Base-by-base conservation (phyloP, 2,888 invertebrate species). In the Metalampra italica region DNA sequence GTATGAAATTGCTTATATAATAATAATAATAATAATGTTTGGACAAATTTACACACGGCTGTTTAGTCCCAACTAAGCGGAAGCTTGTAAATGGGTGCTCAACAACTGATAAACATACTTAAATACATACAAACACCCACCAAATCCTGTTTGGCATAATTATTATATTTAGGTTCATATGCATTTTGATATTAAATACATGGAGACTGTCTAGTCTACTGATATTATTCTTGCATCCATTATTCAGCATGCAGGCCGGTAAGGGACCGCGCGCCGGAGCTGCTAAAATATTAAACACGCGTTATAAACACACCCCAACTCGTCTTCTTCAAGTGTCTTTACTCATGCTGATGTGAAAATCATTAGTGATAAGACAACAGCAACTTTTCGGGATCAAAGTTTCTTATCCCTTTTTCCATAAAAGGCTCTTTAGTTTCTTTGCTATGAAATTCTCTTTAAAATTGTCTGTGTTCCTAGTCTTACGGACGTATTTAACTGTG, bases 231-330 rank as follows among this genome's bases (percentile, higher is more conserved):
- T 81, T 78, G 75, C 77, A 85, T 88, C 71, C 75, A 87, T 87
- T 85, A 88, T 88, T 88, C 83, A 87, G 71, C 56, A 63, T 64
- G 55, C 73, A 65, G 75, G 71, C 72, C 70, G 73, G 74, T 62
- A 69, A 79, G 81, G 82, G 82, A 76, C 75, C 68, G 69, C 60
- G 68, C 67, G 66, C 72, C 71, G 66, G 58, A 49, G 65, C 78
- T 75, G 66, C 78, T 89, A 83, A 84, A 88, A 83, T 87, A 89
- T 89, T 88, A 89, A 89, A 86, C 80, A 78, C 71, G 67, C 79
- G 79, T 86, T 86, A 87, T 81, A 81, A 76, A 78, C 80, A 78
- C 68, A 70, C 79, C 82, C 72, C 71, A 75, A 75, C 73, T 76
- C 68, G 71, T 79, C 75, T 63, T 46, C 44, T 70, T 75, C 68